phyloP scores from a whole-genome alignment of 2,797 vertebrate species.

The Coregonus ussuriensis region DNA sequence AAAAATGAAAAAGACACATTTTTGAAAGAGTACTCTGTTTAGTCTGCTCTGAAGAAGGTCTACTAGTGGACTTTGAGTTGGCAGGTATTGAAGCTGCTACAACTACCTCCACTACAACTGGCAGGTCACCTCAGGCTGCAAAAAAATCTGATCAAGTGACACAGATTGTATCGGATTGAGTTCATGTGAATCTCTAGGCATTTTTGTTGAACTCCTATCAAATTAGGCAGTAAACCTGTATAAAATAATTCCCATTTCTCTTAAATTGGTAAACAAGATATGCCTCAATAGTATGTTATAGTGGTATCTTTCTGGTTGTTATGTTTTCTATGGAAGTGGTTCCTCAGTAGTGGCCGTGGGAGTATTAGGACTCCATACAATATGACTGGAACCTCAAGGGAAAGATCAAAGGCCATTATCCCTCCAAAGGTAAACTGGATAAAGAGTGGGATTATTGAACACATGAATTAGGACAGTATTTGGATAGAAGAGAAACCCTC shows the following conservation, averaged over 20 bases:
- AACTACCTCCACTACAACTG: not conserved
- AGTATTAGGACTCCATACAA: conserved; percentile 34
- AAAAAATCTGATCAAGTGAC: not conserved
- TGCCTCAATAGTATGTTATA: not conserved
- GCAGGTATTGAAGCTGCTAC: not conserved
- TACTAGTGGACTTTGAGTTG: not conserved
- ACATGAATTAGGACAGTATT: conserved; percentile 53
- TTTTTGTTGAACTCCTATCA: not conserved
- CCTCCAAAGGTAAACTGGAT: conserved; percentile 47
- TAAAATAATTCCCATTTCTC: not conserved
- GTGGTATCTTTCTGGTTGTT: not conserved
- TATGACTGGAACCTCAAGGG: conserved; percentile 37
- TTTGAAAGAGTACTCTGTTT: not conserved
- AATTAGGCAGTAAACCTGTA: not conserved
- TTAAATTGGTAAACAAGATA: not conserved
- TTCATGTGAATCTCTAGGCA: not conserved
- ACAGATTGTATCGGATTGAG: not conserved
- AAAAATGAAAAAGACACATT: not conserved
- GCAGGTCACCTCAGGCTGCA: not conserved
- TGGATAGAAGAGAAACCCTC: conserved; percentile 43
- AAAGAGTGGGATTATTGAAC: conserved; percentile 49
- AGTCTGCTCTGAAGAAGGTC: not conserved
- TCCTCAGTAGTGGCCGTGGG: conserved; percentile 3
- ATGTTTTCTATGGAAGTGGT: not conserved
- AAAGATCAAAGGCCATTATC: conserved; percentile 48